Conservation (phyloP, 2,113 vertebrate species). For the Sigmodon hispidus region DNA sequence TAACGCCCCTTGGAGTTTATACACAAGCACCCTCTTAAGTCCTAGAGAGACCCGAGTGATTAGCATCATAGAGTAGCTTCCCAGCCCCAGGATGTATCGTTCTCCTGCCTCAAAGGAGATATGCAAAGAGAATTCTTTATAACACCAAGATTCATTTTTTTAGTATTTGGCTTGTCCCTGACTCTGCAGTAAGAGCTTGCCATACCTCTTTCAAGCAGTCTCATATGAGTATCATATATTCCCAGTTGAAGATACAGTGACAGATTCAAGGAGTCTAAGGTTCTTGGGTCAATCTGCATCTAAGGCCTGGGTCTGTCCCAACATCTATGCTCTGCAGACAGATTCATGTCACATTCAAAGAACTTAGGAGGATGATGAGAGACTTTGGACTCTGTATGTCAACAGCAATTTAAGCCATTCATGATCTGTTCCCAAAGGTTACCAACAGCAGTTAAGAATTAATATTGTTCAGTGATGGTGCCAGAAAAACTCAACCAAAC, state of each 20-base stretch:
- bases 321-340: background rate
- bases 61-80: background rate
- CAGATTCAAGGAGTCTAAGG: background rate
- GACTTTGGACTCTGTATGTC: background rate
- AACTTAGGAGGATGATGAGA: background rate
- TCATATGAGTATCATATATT: background rate
- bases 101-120: background rate
- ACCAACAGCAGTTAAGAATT: background rate
- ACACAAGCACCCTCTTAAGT: background rate
- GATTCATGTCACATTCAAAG: background rate
- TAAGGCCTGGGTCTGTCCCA: background rate
- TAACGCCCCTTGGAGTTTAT: background rate
- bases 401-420: background rate
- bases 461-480: background rate
- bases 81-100: background rate
- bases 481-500: background rate
- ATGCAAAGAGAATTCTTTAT: background rate
- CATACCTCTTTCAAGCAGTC: background rate
- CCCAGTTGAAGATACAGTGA: background rate
- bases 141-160: background rate
- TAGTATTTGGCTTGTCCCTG: background rate
- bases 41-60: background rate
- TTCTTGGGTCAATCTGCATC: background rate
- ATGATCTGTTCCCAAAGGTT: background rate
- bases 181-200: background rate